Evolutionary conservation across 2,797 vertebrate genomes (phyloP).

Genomic region (Scolopax bukidnonensis): DNA sequence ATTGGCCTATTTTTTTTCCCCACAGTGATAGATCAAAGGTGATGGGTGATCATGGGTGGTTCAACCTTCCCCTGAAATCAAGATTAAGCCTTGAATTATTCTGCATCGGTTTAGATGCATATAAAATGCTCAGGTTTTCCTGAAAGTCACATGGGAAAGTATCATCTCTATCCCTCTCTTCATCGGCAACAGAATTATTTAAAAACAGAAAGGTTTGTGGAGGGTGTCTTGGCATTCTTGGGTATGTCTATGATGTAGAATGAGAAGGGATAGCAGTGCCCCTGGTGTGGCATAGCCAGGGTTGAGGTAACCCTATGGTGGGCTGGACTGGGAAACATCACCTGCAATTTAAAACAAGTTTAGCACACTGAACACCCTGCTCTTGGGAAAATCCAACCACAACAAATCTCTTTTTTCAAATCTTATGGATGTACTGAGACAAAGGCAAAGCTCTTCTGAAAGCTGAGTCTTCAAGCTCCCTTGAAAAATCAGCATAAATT

Average conservation of each 20-base stretch:
- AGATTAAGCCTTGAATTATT: not conserved
- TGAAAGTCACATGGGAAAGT: not conserved
- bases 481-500: not conserved
- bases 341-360: not conserved
- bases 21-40: not conserved
- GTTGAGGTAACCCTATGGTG: not conserved
- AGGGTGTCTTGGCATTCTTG: not conserved
- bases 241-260: not conserved
- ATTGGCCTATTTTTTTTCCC: not conserved
- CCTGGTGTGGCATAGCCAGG: not conserved
- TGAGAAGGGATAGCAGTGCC: not conserved
- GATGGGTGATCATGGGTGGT: too few species aligned
- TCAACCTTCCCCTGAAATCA: not conserved
- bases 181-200: not conserved
- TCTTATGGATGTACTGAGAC: not conserved
- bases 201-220: not conserved
- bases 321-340: not conserved
- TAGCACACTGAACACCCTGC: fast-evolving
- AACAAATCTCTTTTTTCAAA: not conserved
- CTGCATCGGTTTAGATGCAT: not conserved
- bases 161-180: not conserved
- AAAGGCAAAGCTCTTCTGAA: not conserved
- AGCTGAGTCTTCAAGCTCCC: not conserved
- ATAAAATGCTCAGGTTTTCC: not conserved
- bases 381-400: not conserved